A percentile compares a stretch with the other conserved stretches of the same genome.
These are phyloP conservation scores for Augiades crinisus DNA, from an alignment of 2,888 invertebrate genomes.

Conservation along the genomic window DNA sequence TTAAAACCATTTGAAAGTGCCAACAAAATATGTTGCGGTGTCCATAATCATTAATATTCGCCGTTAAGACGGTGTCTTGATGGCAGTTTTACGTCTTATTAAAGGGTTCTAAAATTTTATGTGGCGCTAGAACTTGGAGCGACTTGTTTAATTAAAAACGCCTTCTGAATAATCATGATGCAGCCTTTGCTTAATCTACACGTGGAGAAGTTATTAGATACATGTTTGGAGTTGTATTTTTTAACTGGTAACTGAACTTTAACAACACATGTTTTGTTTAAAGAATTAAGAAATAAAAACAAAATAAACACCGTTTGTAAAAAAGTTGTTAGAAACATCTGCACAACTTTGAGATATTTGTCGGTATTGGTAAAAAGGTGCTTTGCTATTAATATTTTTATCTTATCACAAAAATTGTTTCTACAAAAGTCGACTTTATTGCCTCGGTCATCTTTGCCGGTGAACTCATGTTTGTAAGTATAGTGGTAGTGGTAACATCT, in stretches of 20 bases:
- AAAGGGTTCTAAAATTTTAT: slow-evolving; percentile 80
- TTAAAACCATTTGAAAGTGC: slow-evolving; percentile 33
- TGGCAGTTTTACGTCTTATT: slow-evolving; percentile 74
- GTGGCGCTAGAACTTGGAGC: slow-evolving; percentile 57
- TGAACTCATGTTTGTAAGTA: too few relatives aligned
- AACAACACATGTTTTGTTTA: too few relatives aligned
- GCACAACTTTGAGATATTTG: too few relatives aligned
- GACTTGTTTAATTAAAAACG: slow-evolving; percentile 77
- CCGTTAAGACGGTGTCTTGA: slow-evolving; percentile 64
- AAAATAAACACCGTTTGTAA: too few relatives aligned
- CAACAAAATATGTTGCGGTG: slow-evolving; percentile 59
- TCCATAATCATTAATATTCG: slow-evolving; percentile 72
- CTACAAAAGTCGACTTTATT: too few relatives aligned
- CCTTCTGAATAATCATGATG: slow-evolving; percentile 73
- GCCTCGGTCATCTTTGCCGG: too few relatives aligned
- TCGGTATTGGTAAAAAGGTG: too few relatives aligned
- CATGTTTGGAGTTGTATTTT: slow-evolving; percentile 19
- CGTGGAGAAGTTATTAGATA: slow-evolving; percentile 36
- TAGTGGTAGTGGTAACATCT: too few relatives aligned
- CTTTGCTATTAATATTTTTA: too few relatives aligned
- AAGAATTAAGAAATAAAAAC: too few relatives aligned
- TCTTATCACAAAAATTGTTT: too few relatives aligned
- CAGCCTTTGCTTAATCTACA: slow-evolving; percentile 42
- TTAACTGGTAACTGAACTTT: background rate
- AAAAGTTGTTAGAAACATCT: too few relatives aligned